phyloP scores from a whole-genome alignment of 1,140 invertebrate species.

The Diabrotica virgifera region DNA sequence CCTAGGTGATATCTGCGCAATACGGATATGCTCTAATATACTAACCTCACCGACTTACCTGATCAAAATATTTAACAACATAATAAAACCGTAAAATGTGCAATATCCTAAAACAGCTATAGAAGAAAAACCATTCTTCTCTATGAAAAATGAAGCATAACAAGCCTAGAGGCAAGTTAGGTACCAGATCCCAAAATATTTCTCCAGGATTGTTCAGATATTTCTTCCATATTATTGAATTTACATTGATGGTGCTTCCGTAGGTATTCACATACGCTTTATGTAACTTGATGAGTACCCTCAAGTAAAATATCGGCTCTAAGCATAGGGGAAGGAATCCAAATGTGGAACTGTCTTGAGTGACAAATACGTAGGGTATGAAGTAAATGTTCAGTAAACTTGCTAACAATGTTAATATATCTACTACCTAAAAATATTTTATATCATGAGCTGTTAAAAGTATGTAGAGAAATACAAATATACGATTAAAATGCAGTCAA shows the following conservation, averaged over 20 bases:
- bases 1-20: too few relatives aligned
- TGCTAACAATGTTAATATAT: slow-evolving; percentile 10
- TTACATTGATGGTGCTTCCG: slow-evolving; percentile 12
- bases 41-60: slow-evolving; percentile 6
- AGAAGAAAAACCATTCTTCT: slow-evolving; percentile 19
- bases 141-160: slow-evolving; percentile 8
- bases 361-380: slow-evolving; percentile 21
- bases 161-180: slow-evolving; percentile 17
- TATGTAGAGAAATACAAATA: not conserved
- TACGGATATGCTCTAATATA: too few relatives aligned
- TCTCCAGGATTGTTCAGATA: slow-evolving; percentile 14
- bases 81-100: slow-evolving; percentile 19
- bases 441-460: not conserved
- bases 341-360: slow-evolving; percentile 7
- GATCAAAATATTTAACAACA: slow-evolving; percentile 15
- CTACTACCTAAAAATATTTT: slow-evolving; percentile 12
- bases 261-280: slow-evolving; percentile 17
- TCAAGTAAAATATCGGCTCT: slow-evolving; percentile 19
- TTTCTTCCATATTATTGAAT: slow-evolving; percentile 6
- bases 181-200: slow-evolving; percentile 18
- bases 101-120: slow-evolving; percentile 16
- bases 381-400: slow-evolving; percentile 14
- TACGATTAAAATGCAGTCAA: not conserved
- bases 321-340: slow-evolving; percentile 10
- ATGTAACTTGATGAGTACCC: slow-evolving; percentile 20